phyloP scores from a whole-genome alignment of 1,140 invertebrate genomes.

The Drosophila tsacasi region DNA sequence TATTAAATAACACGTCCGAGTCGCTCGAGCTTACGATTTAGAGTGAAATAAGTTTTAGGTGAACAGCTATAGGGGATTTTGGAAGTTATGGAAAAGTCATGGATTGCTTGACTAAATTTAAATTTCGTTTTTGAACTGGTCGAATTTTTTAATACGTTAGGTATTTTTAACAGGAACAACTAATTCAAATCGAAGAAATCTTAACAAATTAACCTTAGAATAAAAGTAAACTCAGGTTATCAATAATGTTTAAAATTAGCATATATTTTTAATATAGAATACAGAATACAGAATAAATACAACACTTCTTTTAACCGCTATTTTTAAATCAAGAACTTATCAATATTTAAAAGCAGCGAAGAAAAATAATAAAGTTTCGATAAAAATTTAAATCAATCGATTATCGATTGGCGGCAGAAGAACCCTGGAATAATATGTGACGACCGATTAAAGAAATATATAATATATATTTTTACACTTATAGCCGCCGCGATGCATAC shows the following conservation, averaged over 20 bases:
- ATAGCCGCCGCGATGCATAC: slow-evolving; percentile 18
- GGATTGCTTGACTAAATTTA: background rate
- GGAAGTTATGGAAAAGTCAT: background rate
- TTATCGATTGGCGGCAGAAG: slow-evolving; percentile 1
- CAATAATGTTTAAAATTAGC: too few relatives aligned
- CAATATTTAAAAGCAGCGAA: slow-evolving; percentile 9
- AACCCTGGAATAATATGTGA: slow-evolving; percentile 23
- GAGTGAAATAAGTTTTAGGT: background rate
- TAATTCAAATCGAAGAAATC: too few relatives aligned
- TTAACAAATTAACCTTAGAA: background rate
- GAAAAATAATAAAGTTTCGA: background rate
- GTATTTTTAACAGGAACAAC: too few relatives aligned
- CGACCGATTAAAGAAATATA: slow-evolving; percentile 22
- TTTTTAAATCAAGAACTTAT: background rate
- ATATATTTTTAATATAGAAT: too few relatives aligned
- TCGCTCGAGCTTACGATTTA: background rate
- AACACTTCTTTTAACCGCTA: background rate
- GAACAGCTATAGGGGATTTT: background rate
- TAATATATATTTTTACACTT: slow-evolving; percentile 22
- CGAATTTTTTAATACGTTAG: too few relatives aligned
- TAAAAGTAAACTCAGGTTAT: background rate
- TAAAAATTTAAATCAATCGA: background rate
- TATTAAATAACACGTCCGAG: background rate
- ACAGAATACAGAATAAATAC: too few relatives aligned
- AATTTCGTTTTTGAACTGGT: background rate